A percentile compares a stretch with the other conserved stretches of the same genome.
These are phyloP conservation scores for Idris sp. DNA, from an alignment of 1,140 invertebrate species.

Conservation along the genomic window DNA sequence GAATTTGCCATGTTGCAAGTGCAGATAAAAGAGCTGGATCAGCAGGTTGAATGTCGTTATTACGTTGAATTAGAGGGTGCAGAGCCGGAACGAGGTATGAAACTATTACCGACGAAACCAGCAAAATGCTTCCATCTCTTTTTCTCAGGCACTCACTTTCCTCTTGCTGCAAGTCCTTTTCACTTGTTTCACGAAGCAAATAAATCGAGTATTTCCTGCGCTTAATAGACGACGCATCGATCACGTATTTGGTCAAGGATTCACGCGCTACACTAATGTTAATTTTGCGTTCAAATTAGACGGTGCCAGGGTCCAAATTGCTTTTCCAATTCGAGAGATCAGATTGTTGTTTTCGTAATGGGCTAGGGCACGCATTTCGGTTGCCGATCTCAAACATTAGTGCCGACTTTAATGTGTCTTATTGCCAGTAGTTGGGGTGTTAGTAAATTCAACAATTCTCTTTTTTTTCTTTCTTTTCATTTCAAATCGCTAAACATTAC, in stretches of 20 bases:
- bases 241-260: constrained; percentile 58
- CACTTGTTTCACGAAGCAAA: constrained; percentile 36
- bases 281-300: constrained; percentile 51
- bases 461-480: no score
- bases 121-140: constrained; percentile 43
- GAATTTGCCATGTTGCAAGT: constrained; percentile 41
- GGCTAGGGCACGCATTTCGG: constrained; percentile 1
- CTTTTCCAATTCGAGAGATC: constrained; percentile 37
- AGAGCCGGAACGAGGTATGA: constrained; percentile 79
- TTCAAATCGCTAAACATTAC: no score
- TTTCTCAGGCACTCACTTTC: constrained; percentile 15
- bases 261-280: constrained; percentile 37
- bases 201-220: constrained; percentile 46
- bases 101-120: constrained; percentile 76
- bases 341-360: constrained; percentile 35
- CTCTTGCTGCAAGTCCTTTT: constrained; percentile 4
- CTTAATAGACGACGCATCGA: constrained; percentile 48
- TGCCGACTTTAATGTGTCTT: constrained; percentile 5
- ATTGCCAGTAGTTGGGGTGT: constrained; percentile 11
- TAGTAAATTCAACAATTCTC: constrained; percentile 3
- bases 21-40: constrained; percentile 69
- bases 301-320: constrained; percentile 30
- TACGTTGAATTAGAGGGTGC: constrained; percentile 79
- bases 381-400: constrained; percentile 5
- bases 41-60: constrained; percentile 78